These are phyloP conservation scores for Rhinophrynus dorsalis DNA, from an alignment of 2,797 vertebrate species.

Conservation along the genomic window DNA sequence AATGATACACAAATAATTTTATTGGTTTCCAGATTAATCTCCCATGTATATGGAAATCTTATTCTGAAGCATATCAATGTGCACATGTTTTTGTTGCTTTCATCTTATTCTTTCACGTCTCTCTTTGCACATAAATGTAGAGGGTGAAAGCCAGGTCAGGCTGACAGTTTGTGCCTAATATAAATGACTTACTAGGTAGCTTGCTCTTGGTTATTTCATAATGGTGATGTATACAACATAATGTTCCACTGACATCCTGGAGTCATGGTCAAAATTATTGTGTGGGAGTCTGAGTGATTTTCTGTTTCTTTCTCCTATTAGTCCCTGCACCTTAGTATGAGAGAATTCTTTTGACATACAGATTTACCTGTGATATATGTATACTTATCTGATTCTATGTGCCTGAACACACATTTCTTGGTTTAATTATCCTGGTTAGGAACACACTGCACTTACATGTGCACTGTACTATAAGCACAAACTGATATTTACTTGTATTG, in stretches of 20 bases:
- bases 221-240: constrained; percentile 52
- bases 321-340: constrained; percentile 42
- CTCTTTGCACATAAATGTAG: constrained; percentile 48
- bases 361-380: constrained; percentile 39
- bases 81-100: constrained; percentile 45
- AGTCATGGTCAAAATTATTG: constrained; percentile 47
- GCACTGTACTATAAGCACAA: constrained; percentile 7
- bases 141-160: constrained; percentile 48
- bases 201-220: constrained; percentile 51
- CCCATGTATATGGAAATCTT: constrained; percentile 48
- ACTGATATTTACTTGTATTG: no score
- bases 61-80: constrained; percentile 37
- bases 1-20: constrained; percentile 44
- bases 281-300: constrained; percentile 25
- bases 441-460: constrained; percentile 27
- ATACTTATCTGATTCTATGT: constrained; percentile 19
- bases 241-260: constrained; percentile 25
- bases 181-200: constrained; percentile 54
- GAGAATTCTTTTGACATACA: constrained; percentile 5
- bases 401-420: constrained; percentile 19
- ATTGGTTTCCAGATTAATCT: constrained; percentile 44
- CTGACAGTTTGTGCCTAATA: constrained; percentile 53
- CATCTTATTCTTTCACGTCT: constrained; percentile 40
- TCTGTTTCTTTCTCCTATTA: constrained; percentile 22
- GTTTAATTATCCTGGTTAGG: constrained; percentile 16